Conservation (phyloP, 2,888 invertebrate species). For the Podabrus alpinus region DNA sequence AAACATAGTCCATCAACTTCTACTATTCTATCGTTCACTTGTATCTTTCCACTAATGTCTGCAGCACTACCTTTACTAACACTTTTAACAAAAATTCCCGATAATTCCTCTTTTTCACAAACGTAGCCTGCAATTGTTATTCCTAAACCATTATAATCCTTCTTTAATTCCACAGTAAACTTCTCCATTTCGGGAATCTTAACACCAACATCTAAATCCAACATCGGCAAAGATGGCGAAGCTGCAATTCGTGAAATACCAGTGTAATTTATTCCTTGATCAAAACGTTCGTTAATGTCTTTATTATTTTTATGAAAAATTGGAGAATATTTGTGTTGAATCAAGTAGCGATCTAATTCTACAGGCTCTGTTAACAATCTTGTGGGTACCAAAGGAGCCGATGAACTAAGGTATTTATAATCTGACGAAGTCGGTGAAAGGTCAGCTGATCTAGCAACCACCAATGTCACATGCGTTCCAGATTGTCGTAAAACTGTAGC, state of each 20-base stretch:
- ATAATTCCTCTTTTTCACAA: constrained; percentile 96
- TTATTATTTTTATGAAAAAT: constrained; percentile 59
- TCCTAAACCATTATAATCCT: constrained; percentile 91
- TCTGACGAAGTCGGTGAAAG: constrained; percentile 62
- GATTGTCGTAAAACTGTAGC: constrained; percentile 94
- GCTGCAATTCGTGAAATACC: constrained; percentile 52
- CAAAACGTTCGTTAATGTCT: constrained; percentile 42
- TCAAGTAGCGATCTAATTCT: constrained; percentile 82
- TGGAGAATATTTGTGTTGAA: constrained; percentile 81
- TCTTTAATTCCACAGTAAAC: constrained; percentile 90
- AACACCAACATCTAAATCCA: constrained; percentile 61
- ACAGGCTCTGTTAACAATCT: constrained; percentile 83
- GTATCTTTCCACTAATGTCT: constrained; percentile 88
- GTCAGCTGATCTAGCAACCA: constrained; percentile 91
- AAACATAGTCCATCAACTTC: constrained; percentile 95
- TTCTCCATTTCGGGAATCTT: constrained; percentile 90
- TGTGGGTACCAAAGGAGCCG: constrained; percentile 69
- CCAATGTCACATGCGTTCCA: constrained; percentile 90
- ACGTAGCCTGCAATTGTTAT: constrained; percentile 97
- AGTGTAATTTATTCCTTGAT: constrained; percentile 49
- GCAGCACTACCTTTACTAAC: constrained; percentile 96
- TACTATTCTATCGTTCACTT: constrained; percentile 97
- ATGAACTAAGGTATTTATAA: constrained; percentile 62
- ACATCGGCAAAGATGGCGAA: constrained; percentile 56
- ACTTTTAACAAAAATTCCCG: constrained; percentile 98